These are phyloP conservation scores for Melanotaenia boesemani DNA, from an alignment of 2,797 vertebrate genomes.

Conservation along the genomic window DNA sequence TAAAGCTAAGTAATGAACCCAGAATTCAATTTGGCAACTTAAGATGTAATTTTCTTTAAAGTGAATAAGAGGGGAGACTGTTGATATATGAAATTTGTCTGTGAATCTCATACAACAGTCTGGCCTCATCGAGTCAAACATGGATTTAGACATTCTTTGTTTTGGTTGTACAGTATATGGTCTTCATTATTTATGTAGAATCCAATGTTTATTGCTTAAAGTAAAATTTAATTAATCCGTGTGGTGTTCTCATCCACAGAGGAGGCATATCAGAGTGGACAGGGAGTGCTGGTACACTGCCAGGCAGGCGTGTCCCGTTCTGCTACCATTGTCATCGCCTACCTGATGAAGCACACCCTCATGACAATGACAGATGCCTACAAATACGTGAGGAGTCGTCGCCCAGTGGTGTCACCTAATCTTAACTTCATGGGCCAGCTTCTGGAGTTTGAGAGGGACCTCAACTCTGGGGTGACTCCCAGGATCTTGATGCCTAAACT, in stretches of 20 bases:
- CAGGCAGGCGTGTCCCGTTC: slow-evolving; percentile 92
- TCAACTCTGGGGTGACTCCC: slow-evolving; percentile 89
- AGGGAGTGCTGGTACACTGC: slow-evolving; percentile 90
- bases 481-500: slow-evolving; percentile 90
- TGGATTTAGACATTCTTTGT: neutral
- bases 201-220: neutral
- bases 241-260: slow-evolving; percentile 75
- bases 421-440: slow-evolving; percentile 94
- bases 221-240: slow-evolving; percentile 17
- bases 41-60: too few relatives aligned
- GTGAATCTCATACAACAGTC: too few relatives aligned
- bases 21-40: too few relatives aligned
- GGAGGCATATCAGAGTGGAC: slow-evolving; percentile 89
- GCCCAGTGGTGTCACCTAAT: slow-evolving; percentile 90
- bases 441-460: slow-evolving; percentile 90
- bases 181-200: neutral
- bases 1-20: too few relatives aligned
- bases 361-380: slow-evolving; percentile 94
- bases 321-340: slow-evolving; percentile 90
- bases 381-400: slow-evolving; percentile 89
- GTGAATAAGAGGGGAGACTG: too few relatives aligned
- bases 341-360: slow-evolving; percentile 93
- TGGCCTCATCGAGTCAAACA: neutral
- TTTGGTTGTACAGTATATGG: neutral
- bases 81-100: too few relatives aligned